Evolutionary conservation across 2,797 vertebrate species (phyloP), one percentile per base, ranked within the genome.

Genomic region (Diglossa cyanea): DNA sequence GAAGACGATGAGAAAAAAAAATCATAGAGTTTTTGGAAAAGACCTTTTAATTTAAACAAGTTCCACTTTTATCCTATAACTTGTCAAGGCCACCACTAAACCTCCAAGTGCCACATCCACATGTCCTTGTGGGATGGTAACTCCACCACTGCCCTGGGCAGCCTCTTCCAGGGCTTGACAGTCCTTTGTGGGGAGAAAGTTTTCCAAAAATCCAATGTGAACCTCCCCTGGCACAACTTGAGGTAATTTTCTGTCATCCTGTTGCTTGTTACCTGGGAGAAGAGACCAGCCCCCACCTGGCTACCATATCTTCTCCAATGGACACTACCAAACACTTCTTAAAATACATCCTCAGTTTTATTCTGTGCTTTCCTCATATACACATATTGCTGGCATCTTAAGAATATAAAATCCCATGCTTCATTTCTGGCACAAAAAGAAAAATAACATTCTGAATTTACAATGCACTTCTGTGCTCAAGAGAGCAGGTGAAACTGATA

Each of bases 71-170:
- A 28, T 12, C 28, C 37, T 50, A 2, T 16, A 13, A 28, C 28
- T 57, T n/a, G 13, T 50, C 66, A 55, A 48, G 17, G 15, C 26
- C 13, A 63, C 17, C 50, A 31, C 37, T 37, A 24, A 78, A 71
- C 5, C 8, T 58, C n/a, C 66, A 50, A 2, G 23, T n/a, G 26
- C 35, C 50, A 48, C 31, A n/a, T 63, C 15, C 1, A 0, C 33
- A 24, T 0, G 0, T 25, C 33, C 39, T 40, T n/a, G 5, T 55
- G 35, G 31, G 42, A 31, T 37, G 44, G 26, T 11, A 12, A n/a
- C 31, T 63, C 10, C 31, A 63, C 10, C 35, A 42, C 42, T 55
- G 50, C 35, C 35, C 26, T 48, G 31, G 14, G 17, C 21, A 77
- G 33, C 25, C 40, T 54, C 17, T 61, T 26, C 17, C 30, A 61